phyloP scores from a whole-genome alignment of 35 echinoderm and acorn worm genomes.

The Diadema setosum region DNA sequence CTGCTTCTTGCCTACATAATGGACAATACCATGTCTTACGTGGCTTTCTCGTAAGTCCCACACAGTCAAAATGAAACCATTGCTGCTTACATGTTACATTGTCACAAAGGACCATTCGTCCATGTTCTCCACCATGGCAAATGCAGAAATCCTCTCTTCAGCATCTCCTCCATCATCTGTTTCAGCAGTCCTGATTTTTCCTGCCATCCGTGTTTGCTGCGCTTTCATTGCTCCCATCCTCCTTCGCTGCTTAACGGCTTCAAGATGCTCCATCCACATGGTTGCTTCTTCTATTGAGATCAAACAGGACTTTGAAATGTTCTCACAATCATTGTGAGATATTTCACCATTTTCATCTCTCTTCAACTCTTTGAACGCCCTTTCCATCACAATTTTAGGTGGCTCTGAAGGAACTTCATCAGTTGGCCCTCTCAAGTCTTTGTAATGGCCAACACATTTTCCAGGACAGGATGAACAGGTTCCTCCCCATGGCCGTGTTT shows the following conservation, averaged over 20 bases:
- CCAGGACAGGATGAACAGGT: not conserved
- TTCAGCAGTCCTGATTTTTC: not conserved
- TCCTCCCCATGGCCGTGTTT: not conserved
- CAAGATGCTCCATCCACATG: conserved; percentile 34
- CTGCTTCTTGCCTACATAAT: not conserved
- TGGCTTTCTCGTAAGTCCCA: conserved; percentile 5
- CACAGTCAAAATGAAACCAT: not conserved
- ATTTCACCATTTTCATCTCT: too few species aligned
- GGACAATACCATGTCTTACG: not conserved
- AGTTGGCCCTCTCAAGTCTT: not conserved
- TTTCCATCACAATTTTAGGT: not conserved
- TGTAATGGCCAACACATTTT: not conserved
- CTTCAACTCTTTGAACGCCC: not conserved
- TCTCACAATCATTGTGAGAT: too few species aligned
- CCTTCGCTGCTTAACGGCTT: conserved; percentile 3
- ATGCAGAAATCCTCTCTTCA: not conserved
- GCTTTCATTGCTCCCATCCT: conserved; percentile 9
- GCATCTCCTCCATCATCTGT: not conserved
- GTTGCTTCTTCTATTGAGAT: not conserved
- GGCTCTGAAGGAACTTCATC: not conserved
- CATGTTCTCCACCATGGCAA: conserved; percentile 19
- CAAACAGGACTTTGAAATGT: too few species aligned
- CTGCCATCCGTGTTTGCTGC: not conserved
- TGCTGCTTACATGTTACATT: not conserved
- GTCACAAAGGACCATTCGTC: conserved; percentile 12